Percentiles rank a stretch among this genome's conserved stretches.
Evolutionary conservation across 2,888 invertebrate genomes (phyloP).

Genomic region (Polyploca ridens): DNA sequence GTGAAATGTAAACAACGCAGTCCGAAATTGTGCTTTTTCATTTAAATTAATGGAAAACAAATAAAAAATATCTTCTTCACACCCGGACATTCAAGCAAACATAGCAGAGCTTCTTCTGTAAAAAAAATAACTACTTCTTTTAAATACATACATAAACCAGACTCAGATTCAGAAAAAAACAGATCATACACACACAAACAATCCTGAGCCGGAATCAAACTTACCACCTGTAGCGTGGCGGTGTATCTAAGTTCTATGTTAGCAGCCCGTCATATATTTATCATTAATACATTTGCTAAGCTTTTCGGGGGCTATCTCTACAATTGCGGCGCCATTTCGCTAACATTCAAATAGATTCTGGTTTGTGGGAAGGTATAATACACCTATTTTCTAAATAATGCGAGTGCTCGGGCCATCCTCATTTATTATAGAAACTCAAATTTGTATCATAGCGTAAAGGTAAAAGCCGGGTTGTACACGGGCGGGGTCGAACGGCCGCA

Average conservation of each 20-base stretch:
- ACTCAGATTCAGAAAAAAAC: too few relatives aligned
- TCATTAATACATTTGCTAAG: conserved; percentile 34
- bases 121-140: too few relatives aligned
- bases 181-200: too few relatives aligned
- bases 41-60: conserved; percentile 40
- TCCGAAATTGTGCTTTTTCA: conserved; percentile 67
- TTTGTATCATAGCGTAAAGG: conserved; percentile 80
- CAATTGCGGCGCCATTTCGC: conserved; percentile 42
- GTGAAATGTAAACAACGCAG: conserved; percentile 64
- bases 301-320: conserved; percentile 41
- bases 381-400: conserved; percentile 58
- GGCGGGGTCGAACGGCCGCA: conserved; percentile 75
- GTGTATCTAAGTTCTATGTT: too few relatives aligned
- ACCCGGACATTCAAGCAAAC: too few relatives aligned
- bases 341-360: conserved; percentile 44
- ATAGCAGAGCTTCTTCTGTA: too few relatives aligned
- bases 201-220: too few relatives aligned
- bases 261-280: too few relatives aligned
- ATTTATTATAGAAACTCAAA: conserved; percentile 79
- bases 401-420: conserved; percentile 53
- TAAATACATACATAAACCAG: too few relatives aligned
- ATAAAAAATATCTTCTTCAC: too few relatives aligned
- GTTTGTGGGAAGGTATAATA: conserved; percentile 46
- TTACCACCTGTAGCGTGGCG: too few relatives aligned
- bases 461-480: conserved; percentile 66